These are phyloP conservation scores for Dromaius novaehollandiae DNA, from an alignment of 2,113 vertebrate genomes.

Conservation along the genomic window DNA sequence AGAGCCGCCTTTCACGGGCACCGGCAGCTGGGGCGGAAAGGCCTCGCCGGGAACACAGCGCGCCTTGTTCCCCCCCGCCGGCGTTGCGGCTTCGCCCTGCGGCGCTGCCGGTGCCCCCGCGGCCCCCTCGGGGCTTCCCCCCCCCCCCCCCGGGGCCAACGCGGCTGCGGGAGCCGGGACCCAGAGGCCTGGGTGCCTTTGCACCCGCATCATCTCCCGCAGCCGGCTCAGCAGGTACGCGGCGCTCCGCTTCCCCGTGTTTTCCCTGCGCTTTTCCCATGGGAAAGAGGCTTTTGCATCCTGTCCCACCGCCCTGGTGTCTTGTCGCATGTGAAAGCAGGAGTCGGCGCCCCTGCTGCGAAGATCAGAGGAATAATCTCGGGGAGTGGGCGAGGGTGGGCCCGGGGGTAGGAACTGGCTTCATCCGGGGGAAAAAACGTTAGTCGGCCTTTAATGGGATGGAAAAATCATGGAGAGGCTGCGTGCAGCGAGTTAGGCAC, in stretches of 20 bases:
- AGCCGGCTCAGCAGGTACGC: not conserved
- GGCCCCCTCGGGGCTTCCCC: too few relatives aligned
- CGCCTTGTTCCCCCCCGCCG: not conserved
- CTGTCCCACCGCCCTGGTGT: not conserved
- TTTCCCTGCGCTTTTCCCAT: accelerated
- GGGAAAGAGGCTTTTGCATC: not conserved
- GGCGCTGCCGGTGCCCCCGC: not conserved
- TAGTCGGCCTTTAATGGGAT: not conserved
- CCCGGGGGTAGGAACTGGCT: not conserved
- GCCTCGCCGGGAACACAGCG: not conserved
- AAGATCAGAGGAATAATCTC: not conserved
- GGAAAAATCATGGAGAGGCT: not conserved
- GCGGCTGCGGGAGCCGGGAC: not conserved
- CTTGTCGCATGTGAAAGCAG: not conserved
- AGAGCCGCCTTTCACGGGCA: constrained; percentile 40
- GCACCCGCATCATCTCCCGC: too few relatives aligned
- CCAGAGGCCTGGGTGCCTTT: too few relatives aligned
- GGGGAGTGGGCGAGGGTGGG: not conserved
- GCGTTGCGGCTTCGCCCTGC: accelerated
- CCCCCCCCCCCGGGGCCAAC: too few relatives aligned
- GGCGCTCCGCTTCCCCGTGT: accelerated
- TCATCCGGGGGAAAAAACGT: not conserved
- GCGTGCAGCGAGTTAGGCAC: accelerated
- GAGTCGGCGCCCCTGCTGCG: accelerated
- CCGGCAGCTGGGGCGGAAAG: not conserved